Evolutionary conservation across 2,113 vertebrate genomes (phyloP).

Genomic region (Ibidorhyncha struthersii): DNA sequence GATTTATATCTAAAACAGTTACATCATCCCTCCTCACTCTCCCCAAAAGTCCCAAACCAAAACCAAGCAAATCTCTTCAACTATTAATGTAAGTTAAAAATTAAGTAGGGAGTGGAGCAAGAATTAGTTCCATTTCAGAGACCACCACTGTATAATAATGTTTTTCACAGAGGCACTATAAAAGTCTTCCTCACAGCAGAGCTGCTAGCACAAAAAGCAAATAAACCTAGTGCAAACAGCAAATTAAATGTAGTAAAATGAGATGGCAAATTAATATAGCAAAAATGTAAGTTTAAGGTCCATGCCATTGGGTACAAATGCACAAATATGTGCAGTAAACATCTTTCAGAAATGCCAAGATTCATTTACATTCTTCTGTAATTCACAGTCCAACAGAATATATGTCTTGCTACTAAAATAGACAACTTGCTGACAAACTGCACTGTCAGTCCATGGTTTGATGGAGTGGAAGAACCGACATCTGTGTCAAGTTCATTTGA

Average conservation of each 20-base stretch:
- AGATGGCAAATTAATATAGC: not conserved
- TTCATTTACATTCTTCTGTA: not conserved
- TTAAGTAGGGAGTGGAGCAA: not conserved
- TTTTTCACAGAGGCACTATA: not conserved
- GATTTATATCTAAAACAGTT: not conserved
- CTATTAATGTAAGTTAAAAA: not conserved
- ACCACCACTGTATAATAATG: not conserved
- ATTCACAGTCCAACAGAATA: not conserved
- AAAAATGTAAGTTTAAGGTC: slow-evolving; percentile 14
- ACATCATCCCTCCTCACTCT: rapidly evolving
- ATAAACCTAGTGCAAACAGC: not conserved
- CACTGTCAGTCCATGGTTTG: not conserved
- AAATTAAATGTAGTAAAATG: not conserved
- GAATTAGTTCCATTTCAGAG: not conserved
- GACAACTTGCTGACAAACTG: not conserved
- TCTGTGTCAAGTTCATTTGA: not conserved
- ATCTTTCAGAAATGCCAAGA: not conserved
- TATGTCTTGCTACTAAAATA: not conserved
- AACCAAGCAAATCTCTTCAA: not conserved
- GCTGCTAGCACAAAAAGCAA: not conserved
- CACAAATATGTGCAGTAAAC: slow-evolving; percentile 1
- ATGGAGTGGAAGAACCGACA: not conserved
- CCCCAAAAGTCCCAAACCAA: not conserved
- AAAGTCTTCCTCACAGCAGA: not conserved
- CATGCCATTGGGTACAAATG: not conserved